Evolutionary conservation across 1,140 invertebrate species (phyloP).

Genomic region (Holcopasites calliopsidis): DNA sequence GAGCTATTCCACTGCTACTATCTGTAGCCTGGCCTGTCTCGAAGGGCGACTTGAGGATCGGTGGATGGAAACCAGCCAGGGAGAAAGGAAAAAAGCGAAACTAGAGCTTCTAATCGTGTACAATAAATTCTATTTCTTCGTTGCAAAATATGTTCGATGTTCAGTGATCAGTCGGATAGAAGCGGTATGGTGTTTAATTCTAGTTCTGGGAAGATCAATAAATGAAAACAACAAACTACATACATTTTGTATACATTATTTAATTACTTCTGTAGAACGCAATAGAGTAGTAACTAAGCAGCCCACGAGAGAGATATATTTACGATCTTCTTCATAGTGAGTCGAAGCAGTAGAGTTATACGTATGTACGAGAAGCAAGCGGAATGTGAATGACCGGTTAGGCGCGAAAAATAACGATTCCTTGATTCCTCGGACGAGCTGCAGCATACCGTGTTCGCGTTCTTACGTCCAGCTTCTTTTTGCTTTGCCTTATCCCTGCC

Average conservation of each 20-base stretch:
- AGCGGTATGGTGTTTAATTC: no score
- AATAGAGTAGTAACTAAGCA: neutral
- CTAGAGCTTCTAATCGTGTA: neutral
- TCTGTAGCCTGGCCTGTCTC: neutral
- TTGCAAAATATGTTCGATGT: no score
- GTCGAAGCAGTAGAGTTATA: conserved; percentile 50
- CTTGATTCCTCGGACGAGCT: conserved; percentile 18
- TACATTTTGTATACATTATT: no score
- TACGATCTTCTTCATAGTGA: neutral
- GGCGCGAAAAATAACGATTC: conserved; percentile 40
- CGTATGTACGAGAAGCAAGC: conserved; percentile 12
- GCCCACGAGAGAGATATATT: neutral
- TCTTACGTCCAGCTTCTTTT: conserved; percentile 4
- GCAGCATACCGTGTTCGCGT: neutral
- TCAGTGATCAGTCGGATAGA: no score
- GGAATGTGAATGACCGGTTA: conserved; percentile 35
- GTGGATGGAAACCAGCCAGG: conserved; percentile 14
- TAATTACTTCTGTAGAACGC: no score
- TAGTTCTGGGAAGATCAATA: no score
- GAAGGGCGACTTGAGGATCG: conserved; percentile 27
- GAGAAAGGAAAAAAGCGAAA: conserved; percentile 31
- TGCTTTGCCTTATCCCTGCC: neutral
- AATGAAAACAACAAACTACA: no score
- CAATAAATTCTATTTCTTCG: conserved; percentile 4
- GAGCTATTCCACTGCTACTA: conserved; percentile 11